Evolutionary conservation across 2,797 vertebrate genomes (phyloP), one percentile per base, ranked within the genome.

Genomic region (Huso huso): DNA sequence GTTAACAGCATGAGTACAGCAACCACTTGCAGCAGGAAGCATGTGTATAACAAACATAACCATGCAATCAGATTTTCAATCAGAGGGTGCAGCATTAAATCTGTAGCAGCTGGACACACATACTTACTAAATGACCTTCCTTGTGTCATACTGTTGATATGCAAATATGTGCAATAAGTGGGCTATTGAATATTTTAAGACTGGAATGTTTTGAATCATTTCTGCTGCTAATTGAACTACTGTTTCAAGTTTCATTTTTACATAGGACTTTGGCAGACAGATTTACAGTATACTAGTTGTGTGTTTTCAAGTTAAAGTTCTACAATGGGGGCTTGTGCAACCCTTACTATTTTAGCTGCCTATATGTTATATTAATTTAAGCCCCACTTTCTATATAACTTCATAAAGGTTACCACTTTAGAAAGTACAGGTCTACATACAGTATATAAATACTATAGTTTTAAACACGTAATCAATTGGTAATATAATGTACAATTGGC

Each of bases 71-170:
- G 6, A n/a, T 10, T 58, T 58, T 58, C 55, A 58, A 6, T n/a
- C 13, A 2, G 55, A 13, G 55, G 6, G 55, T 58, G 12, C 11
- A 11, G 55, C 55, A 58, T 58, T 49, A 63, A 53, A 75, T 72
- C 61, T 75, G 77, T 79, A 84, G 80, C 84, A 82, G 80, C 80
- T 70, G 74, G 73, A 71, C 69, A 18, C 69, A 18, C 55, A 37
- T 69, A 65, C 55, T 61, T 61, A 64, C 13, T 37, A 50, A 53
- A 10, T 57, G 76, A 75, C 79, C 79, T 79, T 78, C 79, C 73
- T 64, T 79, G 72, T 72, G 76, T 72, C 8, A 10, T 23, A 57
- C 61, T 48, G n/a, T 23, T 64, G 51, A 60, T 62, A 18, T 64
- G 66, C 18, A 70, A 70, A 64, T 60, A 10, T 58, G 55, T 10